Evolutionary conservation across 2,888 invertebrate genomes (phyloP).

Genomic region (Podotricha telesiphe): DNA sequence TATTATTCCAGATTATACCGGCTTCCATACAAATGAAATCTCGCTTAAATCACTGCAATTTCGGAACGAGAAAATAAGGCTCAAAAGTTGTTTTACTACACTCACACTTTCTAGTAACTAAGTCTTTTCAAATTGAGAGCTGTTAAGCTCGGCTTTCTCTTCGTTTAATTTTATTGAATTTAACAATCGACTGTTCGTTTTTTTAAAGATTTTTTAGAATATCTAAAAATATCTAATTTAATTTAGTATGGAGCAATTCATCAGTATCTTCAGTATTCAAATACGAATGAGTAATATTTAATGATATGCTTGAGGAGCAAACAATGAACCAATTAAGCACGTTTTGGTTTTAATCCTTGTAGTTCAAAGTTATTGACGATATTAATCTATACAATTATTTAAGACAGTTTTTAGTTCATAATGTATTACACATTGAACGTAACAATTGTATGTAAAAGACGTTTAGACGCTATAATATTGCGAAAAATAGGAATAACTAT

Average conservation of each 20-base stretch:
- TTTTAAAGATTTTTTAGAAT: too few species aligned
- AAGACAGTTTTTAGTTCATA: not conserved
- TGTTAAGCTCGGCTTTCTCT: slow-evolving; percentile 45
- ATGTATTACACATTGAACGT: not conserved
- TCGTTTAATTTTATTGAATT: slow-evolving; percentile 36
- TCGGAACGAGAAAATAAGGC: slow-evolving; percentile 80
- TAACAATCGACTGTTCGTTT: slow-evolving; percentile 21
- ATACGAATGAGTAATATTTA: not conserved
- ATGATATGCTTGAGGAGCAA: not conserved
- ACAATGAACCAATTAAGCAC: not conserved
- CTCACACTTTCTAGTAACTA: slow-evolving; percentile 64
- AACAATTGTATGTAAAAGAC: not conserved
- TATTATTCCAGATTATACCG: slow-evolving; percentile 82
- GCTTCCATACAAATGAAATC: slow-evolving; percentile 83
- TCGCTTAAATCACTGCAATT: slow-evolving; percentile 83
- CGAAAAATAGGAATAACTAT: not conserved
- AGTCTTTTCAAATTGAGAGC: slow-evolving; percentile 64
- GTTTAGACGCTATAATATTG: not conserved
- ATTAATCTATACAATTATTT: not conserved
- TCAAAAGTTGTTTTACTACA: slow-evolving; percentile 77
- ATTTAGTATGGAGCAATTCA: too few species aligned
- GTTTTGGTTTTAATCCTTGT: not conserved
- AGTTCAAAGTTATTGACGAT: not conserved
- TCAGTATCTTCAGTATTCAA: not conserved
- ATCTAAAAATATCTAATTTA: not conserved